phyloP scores from a whole-genome alignment of 2,888 invertebrate species.

The Hipparchia sbordonii region DNA sequence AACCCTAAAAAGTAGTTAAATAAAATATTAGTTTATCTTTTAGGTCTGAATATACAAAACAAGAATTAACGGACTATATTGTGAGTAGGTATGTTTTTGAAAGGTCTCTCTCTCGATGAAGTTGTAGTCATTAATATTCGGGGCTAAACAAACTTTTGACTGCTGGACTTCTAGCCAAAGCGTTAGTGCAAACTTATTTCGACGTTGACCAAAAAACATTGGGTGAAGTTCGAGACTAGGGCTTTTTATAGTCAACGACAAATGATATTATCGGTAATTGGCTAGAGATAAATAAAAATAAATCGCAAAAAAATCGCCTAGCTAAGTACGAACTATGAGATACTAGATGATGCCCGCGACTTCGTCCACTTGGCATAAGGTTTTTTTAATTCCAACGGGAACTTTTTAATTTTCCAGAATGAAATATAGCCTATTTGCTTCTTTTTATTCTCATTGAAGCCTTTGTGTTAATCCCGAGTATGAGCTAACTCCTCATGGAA shows the following conservation, averaged over 20 bases:
- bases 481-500: no score
- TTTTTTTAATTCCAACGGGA: no score
- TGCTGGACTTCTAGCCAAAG: conserved; percentile 19
- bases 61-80: background rate
- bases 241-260: conserved; percentile 6
- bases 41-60: background rate
- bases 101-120: conserved; percentile 10
- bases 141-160: conserved; percentile 13
- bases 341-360: no score
- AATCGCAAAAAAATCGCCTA: no score
- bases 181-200: conserved; percentile 19
- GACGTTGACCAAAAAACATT: conserved; percentile 21
- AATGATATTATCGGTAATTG: background rate
- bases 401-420: no score
- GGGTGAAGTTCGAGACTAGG: background rate
- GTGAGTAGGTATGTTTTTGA: conserved; percentile 1
- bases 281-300: background rate
- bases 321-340: no score
- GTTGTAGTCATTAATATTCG: conserved; percentile 20
- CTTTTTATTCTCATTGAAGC: no score
- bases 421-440: no score
- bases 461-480: no score
- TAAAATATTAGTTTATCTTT: background rate
- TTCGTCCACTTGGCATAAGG: no score
- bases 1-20: no score